A percentile compares a stretch with the other conserved stretches of the same genome.
phyloP scores from a whole-genome alignment of 2,888 invertebrate genomes.

The Mongoloraphidia duomilia region DNA sequence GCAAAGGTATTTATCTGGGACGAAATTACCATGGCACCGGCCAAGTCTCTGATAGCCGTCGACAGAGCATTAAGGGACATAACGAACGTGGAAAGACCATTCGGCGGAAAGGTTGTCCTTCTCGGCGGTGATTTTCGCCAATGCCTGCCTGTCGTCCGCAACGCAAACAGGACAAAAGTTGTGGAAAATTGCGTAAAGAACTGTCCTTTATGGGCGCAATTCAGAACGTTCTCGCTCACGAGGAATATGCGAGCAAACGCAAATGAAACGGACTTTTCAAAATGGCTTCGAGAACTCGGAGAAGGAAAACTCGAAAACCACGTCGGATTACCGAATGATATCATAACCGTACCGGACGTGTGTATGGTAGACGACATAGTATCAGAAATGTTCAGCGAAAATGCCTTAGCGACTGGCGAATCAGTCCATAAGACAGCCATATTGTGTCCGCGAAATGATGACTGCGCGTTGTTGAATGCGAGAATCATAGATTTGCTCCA shows the following conservation, averaged over 20 bases:
- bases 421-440: not conserved
- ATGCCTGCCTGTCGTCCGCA: not conserved
- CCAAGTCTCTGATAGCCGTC: conserved; percentile 3
- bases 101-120: conserved; percentile 7
- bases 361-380: too few relatives aligned
- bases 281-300: not conserved
- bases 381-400: too few relatives aligned
- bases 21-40: conserved; percentile 11
- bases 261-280: not conserved
- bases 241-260: not conserved
- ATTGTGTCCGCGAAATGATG: too few relatives aligned
- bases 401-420: too few relatives aligned
- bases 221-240: conserved; percentile 23
- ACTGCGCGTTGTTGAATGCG: too few relatives aligned
- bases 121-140: conserved; percentile 3
- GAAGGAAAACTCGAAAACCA: not conserved
- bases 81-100: conserved; percentile 1
- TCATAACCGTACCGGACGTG: too few relatives aligned
- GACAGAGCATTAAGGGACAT: conserved; percentile 8
- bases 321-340: too few relatives aligned
- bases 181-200: not conserved
- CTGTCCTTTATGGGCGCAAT: conserved; percentile 19
- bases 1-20: conserved; percentile 12
- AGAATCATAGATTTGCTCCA: not conserved
- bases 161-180: not conserved